Evolutionary conservation across 2,888 invertebrate genomes (phyloP), one percentile per base, ranked within the genome.

Genomic region (Glyphotaelius pellucidus): DNA sequence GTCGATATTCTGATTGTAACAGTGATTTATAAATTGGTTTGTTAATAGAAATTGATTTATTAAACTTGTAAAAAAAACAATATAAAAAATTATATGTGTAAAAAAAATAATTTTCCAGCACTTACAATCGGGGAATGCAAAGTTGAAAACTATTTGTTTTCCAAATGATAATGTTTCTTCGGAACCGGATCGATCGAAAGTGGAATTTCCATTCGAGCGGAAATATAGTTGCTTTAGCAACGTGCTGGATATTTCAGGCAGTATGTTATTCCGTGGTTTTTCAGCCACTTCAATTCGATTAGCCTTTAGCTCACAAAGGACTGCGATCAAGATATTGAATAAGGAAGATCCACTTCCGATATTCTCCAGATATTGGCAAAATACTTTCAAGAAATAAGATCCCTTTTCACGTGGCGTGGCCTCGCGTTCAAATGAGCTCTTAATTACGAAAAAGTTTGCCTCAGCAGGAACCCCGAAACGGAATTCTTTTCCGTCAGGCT

Each of bases 301-400:
- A 81, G 81, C 81, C 32, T 81, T 81, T 81, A 81, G 30, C 15
- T 81, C 32, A 30, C 30, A 81, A 81, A 81, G 81, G 32, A 81
- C 81, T 7, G 32, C 32, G 31, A 31, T 81, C 30, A 81, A 0
- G 32, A 81, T 81, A 81, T 81, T n/a, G 81, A 81, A 81, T 15
- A 31, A 81, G 14, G 81, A 81, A 1, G 32, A 3, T 81, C 31
- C 30, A 15, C 19, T 15, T 31, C 32, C 12, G 19, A 31, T 14
- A 81, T 81, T 15, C 32, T 81, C 4, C 81, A 81, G 3, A 81
- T 30, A 31, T 81, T 30, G 81, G 19, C 81, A 81, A 30, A 81
- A 15, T 7, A n/a, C 81, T 81, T 31, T 14, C n/a, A 81, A 81
- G 31, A 81, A 81, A 81, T n/a, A 81, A 31, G 81, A 81, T 81